phyloP scores from a whole-genome alignment of 2,888 invertebrate genomes.

The Hoplodrina ambigua region DNA sequence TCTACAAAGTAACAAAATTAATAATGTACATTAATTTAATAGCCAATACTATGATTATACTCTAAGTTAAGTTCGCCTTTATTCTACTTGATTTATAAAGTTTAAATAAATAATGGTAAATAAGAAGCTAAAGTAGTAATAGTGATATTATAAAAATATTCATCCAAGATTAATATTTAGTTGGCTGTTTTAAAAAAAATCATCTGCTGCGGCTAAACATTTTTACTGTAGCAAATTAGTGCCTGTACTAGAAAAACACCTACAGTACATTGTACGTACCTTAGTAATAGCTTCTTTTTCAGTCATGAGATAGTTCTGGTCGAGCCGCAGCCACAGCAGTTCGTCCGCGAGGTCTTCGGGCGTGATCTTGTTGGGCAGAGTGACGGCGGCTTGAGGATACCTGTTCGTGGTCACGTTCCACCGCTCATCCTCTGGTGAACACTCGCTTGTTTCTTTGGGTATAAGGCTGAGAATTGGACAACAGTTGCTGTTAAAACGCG shows the following conservation, averaged over 20 bases:
- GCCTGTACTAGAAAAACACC: too few species aligned
- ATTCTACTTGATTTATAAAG: too few species aligned
- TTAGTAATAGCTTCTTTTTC: constrained; percentile 61
- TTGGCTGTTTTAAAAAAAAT: too few species aligned
- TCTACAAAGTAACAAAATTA: too few species aligned
- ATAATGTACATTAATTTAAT: too few species aligned
- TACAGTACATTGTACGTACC: constrained; percentile 10
- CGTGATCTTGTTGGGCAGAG: constrained; percentile 86
- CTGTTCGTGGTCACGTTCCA: constrained; percentile 77
- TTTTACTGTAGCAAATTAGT: not conserved
- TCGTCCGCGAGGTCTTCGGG: constrained; percentile 87
- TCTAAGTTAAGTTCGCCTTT: too few species aligned
- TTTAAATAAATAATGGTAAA: too few species aligned
- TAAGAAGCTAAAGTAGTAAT: too few species aligned
- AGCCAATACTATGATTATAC: too few species aligned
- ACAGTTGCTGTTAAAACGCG: not conserved
- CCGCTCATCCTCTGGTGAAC: constrained; percentile 75
- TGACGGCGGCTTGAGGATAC: constrained; percentile 75
- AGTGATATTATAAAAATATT: too few species aligned
- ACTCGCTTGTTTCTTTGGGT: constrained; percentile 77
- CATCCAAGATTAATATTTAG: too few species aligned
- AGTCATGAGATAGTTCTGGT: constrained; percentile 83
- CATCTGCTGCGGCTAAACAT: not conserved
- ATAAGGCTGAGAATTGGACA: constrained; percentile 61
- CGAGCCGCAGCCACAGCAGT: constrained; percentile 86